A percentile compares a stretch with the other conserved stretches of the same genome.
These are phyloP conservation scores for Papilio gigon DNA, from an alignment of 2,888 invertebrate species.

Conservation along the genomic window DNA sequence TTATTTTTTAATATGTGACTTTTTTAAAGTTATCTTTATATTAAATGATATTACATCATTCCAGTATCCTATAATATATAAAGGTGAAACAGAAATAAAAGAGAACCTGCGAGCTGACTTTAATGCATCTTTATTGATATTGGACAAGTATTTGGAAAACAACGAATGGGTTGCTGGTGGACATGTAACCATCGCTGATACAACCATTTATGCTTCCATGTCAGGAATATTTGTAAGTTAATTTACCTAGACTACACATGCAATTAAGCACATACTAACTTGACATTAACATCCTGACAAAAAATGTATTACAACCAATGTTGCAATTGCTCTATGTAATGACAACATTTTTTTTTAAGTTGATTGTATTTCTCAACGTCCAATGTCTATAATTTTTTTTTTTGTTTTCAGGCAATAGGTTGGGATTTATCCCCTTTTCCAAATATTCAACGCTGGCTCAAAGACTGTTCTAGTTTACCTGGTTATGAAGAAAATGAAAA, in stretches of 20 bases:
- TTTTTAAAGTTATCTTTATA: not conserved
- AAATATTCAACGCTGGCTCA: conserved; percentile 75
- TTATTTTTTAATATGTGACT: not conserved
- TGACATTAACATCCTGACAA: too few species aligned
- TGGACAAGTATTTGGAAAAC: conserved; percentile 81
- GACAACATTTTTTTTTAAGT: too few species aligned
- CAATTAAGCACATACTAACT: too few species aligned
- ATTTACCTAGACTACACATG: too few species aligned
- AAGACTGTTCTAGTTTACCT: conserved; percentile 74
- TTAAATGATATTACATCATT: not conserved
- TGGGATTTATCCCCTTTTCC: conserved; percentile 67
- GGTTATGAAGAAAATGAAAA: conserved; percentile 72
- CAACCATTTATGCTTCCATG: conserved; percentile 79
- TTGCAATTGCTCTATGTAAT: too few species aligned
- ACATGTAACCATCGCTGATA: conserved; percentile 84
- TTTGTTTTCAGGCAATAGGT: conserved; percentile 64
- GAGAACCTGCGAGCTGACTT: conserved; percentile 78
- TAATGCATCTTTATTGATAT: conserved; percentile 79
- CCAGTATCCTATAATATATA: conserved; percentile 51
- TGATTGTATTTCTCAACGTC: too few species aligned
- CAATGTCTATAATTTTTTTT: not conserved
- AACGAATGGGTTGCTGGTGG: conserved; percentile 84
- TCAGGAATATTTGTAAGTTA: conserved; percentile 79
- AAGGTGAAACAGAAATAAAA: conserved; percentile 79
- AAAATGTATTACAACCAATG: too few species aligned